phyloP scores from a whole-genome alignment of 35 echinoderm and acorn worm species.

The Stichopus chloronotus region DNA sequence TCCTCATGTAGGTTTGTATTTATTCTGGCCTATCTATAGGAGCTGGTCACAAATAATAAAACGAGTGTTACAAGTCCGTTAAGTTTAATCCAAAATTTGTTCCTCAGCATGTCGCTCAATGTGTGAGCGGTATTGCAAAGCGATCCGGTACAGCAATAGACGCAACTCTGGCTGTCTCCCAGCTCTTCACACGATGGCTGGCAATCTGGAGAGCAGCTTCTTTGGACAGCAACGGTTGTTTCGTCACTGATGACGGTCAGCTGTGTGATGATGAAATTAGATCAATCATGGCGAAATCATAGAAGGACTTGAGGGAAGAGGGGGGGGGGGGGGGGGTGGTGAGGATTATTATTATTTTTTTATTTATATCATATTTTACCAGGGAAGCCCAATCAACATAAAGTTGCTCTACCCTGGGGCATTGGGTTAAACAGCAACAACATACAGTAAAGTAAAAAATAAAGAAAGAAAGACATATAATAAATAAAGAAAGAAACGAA shows the following conservation, averaged over 20 bases:
- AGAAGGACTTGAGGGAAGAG: too few relatives aligned
- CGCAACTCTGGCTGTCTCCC: background rate
- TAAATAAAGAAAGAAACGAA: too few relatives aligned
- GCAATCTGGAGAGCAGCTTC: background rate
- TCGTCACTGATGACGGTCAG: background rate
- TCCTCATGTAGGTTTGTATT: too few relatives aligned
- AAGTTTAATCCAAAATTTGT: background rate
- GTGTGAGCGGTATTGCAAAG: background rate
- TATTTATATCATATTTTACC: too few relatives aligned
- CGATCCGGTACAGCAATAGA: slow-evolving; percentile 32
- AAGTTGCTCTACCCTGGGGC: too few relatives aligned
- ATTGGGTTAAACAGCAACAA: too few relatives aligned
- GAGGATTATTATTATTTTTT: too few relatives aligned
- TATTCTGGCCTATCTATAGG: too few relatives aligned
- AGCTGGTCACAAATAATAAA: background rate
- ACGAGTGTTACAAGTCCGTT: background rate
- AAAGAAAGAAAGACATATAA: too few relatives aligned
- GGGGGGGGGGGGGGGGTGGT: too few relatives aligned
- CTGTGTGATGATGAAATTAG: background rate
- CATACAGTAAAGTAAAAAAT: too few relatives aligned
- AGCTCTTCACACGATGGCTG: background rate
- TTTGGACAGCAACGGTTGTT: background rate
- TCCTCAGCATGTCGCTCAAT: background rate
- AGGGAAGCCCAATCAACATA: too few relatives aligned
- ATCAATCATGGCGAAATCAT: background rate